Conservation (phyloP, 2,888 invertebrate species). For the Mycalesis mineus region DNA sequence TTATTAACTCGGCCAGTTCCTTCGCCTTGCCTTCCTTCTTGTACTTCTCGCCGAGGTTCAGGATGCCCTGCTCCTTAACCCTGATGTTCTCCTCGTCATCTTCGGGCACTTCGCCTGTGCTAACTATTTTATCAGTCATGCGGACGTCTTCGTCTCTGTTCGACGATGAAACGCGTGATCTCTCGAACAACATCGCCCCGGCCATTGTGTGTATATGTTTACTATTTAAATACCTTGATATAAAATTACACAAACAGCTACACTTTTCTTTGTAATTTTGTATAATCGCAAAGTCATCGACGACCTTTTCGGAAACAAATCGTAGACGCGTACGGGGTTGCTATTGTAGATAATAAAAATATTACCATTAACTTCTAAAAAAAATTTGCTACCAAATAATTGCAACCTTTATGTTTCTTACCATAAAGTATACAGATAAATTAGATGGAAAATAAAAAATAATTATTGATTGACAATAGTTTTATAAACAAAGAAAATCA, state of each 20-base stretch:
- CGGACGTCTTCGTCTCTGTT: constrained; percentile 87
- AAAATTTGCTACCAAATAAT: background rate
- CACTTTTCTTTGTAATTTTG: constrained; percentile 76
- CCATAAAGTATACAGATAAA: background rate
- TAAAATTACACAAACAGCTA: constrained; percentile 63
- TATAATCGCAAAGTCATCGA: constrained; percentile 78
- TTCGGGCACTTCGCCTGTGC: constrained; percentile 85
- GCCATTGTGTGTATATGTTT: constrained; percentile 84
- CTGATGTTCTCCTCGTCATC: constrained; percentile 94
- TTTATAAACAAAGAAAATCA: no score
- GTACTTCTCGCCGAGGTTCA: constrained; percentile 93
- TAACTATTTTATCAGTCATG: constrained; percentile 86
- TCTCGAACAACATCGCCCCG: constrained; percentile 93
- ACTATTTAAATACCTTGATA: constrained; percentile 61
- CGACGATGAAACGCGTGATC: constrained; percentile 86
- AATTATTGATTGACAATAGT: background rate
- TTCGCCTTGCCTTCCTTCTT: constrained; percentile 96
- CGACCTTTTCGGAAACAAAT: constrained; percentile 74
- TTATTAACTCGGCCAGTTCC: constrained; percentile 94
- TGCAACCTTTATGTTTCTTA: background rate
- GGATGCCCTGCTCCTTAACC: constrained; percentile 94
- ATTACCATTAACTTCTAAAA: constrained; percentile 10
- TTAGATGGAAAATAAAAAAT: background rate
- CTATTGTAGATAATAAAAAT: constrained; percentile 34
- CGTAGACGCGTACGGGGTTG: constrained; percentile 71